Base-by-base conservation (phyloP, 1,140 invertebrate species). In the Bombus haemorrhoidalis region DNA sequence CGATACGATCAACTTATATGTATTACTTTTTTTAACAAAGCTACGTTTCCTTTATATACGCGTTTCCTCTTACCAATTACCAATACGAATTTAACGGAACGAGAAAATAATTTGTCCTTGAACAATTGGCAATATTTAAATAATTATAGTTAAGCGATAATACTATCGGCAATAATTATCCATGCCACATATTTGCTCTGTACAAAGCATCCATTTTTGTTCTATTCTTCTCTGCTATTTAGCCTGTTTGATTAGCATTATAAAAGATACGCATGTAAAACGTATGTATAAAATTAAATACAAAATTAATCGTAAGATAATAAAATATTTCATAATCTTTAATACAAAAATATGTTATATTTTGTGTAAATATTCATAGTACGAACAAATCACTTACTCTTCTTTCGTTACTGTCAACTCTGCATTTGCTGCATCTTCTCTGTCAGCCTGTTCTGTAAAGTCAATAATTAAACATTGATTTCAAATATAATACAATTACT, bases 101-200 rank as follows among this genome's bases (percentile, higher is more conserved):
- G 9, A 18, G 37, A 28, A 34, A 79, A 80, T 37, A 25, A 25
- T 15, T 12, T 43, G 57, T 53, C 83, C 83, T 85, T 73, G 57
- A 10, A 22, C 34, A 13, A 15, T 62, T 41, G 34, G 2, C 13
- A 25, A 22, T 13, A n/a, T 15, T 32, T 59, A 59, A n/a, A 37
- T 39, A 80, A 25, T 72, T 72, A 64, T 34, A 32, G 15, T 34
- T 75, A 59, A n/a, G 34, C 22, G 68, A 69, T 77, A 72, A 72
- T 13, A 47, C n/a, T 62, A 41, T 37, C 37, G 5, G 4, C 28
- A 3, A 53, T 39, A 75, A 10, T 28, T 62, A 32, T 78, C 12
- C 15, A 15, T 28, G 32, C 34, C 47, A n/a, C 6, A 47, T 43
- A 5, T 37, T 53, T 76, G 32, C 28, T 53, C 9, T 37, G 32